Evolutionary conservation across 2,797 vertebrate genomes (phyloP).

Genomic region (Dicrostonyx torquatus): DNA sequence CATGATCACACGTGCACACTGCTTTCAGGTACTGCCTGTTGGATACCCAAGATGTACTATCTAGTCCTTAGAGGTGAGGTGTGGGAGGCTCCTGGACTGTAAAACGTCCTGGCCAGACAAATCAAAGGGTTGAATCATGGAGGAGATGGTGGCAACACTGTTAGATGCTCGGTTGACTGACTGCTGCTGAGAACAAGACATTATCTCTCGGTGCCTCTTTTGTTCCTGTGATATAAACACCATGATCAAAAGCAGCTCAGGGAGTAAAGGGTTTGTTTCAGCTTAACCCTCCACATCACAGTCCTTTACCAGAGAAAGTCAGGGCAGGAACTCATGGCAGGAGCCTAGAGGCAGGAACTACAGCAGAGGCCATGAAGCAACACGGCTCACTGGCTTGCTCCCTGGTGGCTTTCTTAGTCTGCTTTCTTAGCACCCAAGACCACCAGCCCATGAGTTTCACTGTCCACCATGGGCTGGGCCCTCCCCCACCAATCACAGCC

Average conservation of each 20-base stretch:
- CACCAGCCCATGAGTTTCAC: background rate
- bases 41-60: too few species aligned
- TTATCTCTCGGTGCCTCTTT: background rate
- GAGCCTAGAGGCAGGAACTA: background rate
- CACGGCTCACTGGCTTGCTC: background rate
- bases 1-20: too few species aligned
- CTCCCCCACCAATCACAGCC: too few species aligned
- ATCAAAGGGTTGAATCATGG: background rate
- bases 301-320: too few species aligned
- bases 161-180: background rate
- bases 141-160: background rate
- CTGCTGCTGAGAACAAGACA: background rate
- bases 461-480: background rate
- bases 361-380: too few species aligned
- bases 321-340: background rate
- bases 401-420: too few species aligned
- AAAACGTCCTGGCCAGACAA: background rate
- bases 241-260: background rate
- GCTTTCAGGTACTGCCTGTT: background rate
- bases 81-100: fast-evolving
- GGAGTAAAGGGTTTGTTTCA: background rate
- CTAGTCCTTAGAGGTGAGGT: background rate
- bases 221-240: background rate
- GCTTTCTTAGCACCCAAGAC: background rate
- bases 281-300: background rate